These are phyloP conservation scores for Brachystomella parvula DNA, from an alignment of 1,140 invertebrate species.

Conservation along the genomic window DNA sequence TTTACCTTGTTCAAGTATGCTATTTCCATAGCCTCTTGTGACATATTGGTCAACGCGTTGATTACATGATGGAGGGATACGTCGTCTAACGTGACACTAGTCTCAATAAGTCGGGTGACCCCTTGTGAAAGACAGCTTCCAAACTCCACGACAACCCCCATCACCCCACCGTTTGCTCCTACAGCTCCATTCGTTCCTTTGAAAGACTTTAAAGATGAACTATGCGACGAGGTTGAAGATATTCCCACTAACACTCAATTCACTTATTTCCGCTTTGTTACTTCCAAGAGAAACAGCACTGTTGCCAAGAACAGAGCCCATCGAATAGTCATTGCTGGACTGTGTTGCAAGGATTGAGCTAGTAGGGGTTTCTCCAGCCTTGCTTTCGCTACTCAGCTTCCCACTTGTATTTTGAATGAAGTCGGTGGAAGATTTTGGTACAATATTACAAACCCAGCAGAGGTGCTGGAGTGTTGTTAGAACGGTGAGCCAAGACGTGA, in stretches of 20 bases:
- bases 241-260: conserved; percentile 11
- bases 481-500: conserved; percentile 90
- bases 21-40: conserved; percentile 93
- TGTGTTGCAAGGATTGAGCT: neutral
- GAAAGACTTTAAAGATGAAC: neutral
- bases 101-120: conserved; percentile 84
- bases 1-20: conserved; percentile 84
- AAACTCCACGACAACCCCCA: conserved; percentile 37
- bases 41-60: conserved; percentile 91
- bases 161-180: conserved; percentile 32
- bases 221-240: neutral
- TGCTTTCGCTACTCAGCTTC: conserved; percentile 5
- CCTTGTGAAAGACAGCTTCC: conserved; percentile 34
- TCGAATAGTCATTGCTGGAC: neutral
- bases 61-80: conserved; percentile 92
- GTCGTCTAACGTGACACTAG: conserved; percentile 86
- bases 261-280: conserved; percentile 5
- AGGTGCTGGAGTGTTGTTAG: conserved; percentile 72
- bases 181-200: conserved; percentile 27
- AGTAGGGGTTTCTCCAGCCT: neutral
- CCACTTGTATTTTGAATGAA: conserved; percentile 28
- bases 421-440: conserved; percentile 34
- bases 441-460: conserved; percentile 40
- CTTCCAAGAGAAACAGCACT: neutral
- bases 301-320: neutral